Percentiles rank a stretch among this genome's conserved stretches.
These are phyloP conservation scores for Drosophila grimshawi DNA, from an alignment of 1,140 invertebrate genomes.

Conservation along the genomic window DNA sequence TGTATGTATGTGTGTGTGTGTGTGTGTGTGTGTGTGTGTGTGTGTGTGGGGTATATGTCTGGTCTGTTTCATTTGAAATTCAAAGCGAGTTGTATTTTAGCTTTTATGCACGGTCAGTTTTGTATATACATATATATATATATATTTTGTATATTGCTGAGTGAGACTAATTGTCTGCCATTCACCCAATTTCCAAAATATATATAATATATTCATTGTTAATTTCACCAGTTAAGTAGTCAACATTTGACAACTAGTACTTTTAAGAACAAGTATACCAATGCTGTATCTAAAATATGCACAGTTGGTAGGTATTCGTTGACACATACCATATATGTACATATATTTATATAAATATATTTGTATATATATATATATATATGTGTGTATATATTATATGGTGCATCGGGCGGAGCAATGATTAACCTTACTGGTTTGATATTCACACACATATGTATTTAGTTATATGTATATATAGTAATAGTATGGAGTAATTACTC, in stretches of 20 bases:
- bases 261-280: no score
- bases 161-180: neutral
- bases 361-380: slow-evolving; percentile 1
- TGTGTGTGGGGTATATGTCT: neutral
- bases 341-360: neutral
- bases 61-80: no score
- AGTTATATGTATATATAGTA: neutral
- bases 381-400: neutral
- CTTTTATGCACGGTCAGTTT: no score
- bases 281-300: slow-evolving; percentile 7
- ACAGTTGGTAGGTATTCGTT: slow-evolving; percentile 7
- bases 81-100: no score
- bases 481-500: neutral
- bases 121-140: no score
- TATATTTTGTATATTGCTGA: neutral
- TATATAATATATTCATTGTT: slow-evolving; percentile 11
- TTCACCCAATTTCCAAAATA: no score
- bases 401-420: slow-evolving; percentile 13
- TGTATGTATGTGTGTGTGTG: neutral
- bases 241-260: slow-evolving; percentile 11
- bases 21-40: neutral
- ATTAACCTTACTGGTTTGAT: neutral
- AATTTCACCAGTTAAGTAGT: slow-evolving; percentile 11
- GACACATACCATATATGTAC: neutral
- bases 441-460: slow-evolving; percentile 1